Evolutionary conservation across 2,113 vertebrate genomes (phyloP).

Genomic region (Siphamia tubifer): DNA sequence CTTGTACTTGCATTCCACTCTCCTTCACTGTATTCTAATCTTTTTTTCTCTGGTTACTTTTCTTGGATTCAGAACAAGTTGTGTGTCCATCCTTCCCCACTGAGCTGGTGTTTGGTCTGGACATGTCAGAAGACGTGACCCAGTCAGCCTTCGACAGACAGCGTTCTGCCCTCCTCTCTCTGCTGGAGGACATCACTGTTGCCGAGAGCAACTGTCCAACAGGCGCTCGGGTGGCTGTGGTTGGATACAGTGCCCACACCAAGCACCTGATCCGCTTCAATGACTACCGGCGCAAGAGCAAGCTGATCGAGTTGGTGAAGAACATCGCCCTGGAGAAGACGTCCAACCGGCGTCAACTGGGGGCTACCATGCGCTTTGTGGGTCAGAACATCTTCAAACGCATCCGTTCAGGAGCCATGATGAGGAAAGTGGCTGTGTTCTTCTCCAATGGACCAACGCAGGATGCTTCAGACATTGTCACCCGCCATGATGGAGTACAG

Average conservation of each 20-base stretch:
- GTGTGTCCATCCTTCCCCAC: constrained; percentile 84
- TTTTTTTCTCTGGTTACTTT: background rate
- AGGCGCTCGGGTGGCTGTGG: constrained; percentile 81
- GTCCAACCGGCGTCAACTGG: constrained; percentile 75
- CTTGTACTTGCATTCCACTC: no score
- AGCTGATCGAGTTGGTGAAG: constrained; percentile 76
- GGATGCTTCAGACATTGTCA: constrained; percentile 67
- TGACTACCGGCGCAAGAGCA: constrained; percentile 71
- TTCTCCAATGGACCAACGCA: constrained; percentile 71
- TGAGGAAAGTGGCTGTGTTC: constrained; percentile 87
- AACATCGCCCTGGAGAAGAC: constrained; percentile 79
- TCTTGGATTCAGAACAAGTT: constrained; percentile 48
- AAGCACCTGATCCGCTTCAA: constrained; percentile 86
- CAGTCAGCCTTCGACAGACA: constrained; percentile 82
- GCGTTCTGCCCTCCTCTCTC: constrained; percentile 70
- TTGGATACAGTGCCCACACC: constrained; percentile 77
- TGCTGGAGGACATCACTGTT: constrained; percentile 80
- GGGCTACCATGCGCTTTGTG: constrained; percentile 84
- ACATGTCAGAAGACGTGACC: constrained; percentile 83
- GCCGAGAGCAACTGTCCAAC: constrained; percentile 86
- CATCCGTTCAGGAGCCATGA: constrained; percentile 71
- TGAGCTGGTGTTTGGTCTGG: constrained; percentile 87
- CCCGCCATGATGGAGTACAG: constrained; percentile 84
- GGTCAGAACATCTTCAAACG: constrained; percentile 87
- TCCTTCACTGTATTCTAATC: no score